Conservation (phyloP, 2,797 vertebrate species). For the Hyperoplus immaculatus region DNA sequence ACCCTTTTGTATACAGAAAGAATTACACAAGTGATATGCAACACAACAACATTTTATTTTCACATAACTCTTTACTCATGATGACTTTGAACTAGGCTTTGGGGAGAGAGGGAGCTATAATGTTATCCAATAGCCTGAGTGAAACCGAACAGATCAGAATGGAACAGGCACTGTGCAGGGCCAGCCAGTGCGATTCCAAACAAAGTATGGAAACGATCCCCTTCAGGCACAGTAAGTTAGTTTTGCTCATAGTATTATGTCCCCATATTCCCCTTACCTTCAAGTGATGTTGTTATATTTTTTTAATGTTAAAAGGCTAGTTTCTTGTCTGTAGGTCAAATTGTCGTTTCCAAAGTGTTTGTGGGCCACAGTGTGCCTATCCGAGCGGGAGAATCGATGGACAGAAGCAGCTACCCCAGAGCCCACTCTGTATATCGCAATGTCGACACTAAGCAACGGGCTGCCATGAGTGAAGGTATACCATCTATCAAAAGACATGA, state of each 20-base stretch:
- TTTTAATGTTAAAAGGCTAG: constrained; percentile 1
- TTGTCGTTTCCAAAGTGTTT: constrained; percentile 89
- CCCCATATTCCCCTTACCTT: background rate
- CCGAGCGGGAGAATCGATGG: constrained; percentile 70
- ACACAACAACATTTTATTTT: constrained; percentile 2
- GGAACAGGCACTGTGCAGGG: constrained; percentile 71
- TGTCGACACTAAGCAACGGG: constrained; percentile 52
- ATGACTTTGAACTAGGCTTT: constrained; percentile 68
- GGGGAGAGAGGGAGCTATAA: constrained; percentile 76
- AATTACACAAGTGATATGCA: background rate
- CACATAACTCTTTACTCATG: background rate
- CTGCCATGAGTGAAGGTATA: constrained; percentile 62
- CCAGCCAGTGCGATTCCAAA: constrained; percentile 58
- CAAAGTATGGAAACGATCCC: constrained; percentile 62
- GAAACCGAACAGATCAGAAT: constrained; percentile 84
- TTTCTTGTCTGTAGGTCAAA: constrained; percentile 78
- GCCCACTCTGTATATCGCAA: constrained; percentile 86
- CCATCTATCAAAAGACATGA: background rate
- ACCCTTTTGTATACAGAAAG: constrained; percentile 12
- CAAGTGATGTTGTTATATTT: background rate
- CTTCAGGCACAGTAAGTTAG: constrained; percentile 81
- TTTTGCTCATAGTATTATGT: constrained; percentile 4
- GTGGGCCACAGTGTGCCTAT: constrained; percentile 84
- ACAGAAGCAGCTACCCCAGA: constrained; percentile 77
- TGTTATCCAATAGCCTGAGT: constrained; percentile 87